Conservation (phyloP, 2,888 invertebrate species). For the Pegoplata infirma region DNA sequence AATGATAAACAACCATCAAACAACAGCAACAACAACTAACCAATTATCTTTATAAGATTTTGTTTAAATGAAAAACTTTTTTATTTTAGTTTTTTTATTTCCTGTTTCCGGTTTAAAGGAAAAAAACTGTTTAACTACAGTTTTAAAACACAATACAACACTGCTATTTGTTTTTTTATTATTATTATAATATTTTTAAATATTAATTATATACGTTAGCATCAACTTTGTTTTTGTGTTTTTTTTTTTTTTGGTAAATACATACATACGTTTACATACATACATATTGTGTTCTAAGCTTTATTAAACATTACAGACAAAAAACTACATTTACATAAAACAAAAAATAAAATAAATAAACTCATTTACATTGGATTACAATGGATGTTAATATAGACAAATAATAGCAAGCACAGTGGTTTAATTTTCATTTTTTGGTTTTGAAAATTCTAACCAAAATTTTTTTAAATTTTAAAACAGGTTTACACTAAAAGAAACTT, state of each 20-base stretch:
- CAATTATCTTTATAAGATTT: slow-evolving; percentile 20
- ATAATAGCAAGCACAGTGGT: no score
- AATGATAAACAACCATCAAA: slow-evolving; percentile 4
- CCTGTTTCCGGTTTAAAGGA: slow-evolving; percentile 42
- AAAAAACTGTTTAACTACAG: not conserved
- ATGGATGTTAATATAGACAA: not conserved
- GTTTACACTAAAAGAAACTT: no score
- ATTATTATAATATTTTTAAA: not conserved
- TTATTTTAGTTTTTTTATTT: slow-evolving; percentile 33
- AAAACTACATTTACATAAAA: no score
- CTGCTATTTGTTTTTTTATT: not conserved
- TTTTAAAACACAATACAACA: not conserved
- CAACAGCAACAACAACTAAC: slow-evolving; percentile 15
- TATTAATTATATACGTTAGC: not conserved
- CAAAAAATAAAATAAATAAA: no score
- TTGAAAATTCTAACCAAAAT: no score
- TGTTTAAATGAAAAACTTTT: not conserved
- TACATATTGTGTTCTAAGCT: slow-evolving; percentile 25
- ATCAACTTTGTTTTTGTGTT: not conserved
- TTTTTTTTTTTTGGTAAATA: no score
- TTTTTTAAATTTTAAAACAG: no score
- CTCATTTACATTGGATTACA: no score
- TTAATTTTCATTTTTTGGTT: no score
- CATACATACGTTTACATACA: no score
- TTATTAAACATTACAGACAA: slow-evolving; percentile 16